phyloP scores from a whole-genome alignment of 2,797 vertebrate genomes.

The Macroramphosus scolopax region DNA sequence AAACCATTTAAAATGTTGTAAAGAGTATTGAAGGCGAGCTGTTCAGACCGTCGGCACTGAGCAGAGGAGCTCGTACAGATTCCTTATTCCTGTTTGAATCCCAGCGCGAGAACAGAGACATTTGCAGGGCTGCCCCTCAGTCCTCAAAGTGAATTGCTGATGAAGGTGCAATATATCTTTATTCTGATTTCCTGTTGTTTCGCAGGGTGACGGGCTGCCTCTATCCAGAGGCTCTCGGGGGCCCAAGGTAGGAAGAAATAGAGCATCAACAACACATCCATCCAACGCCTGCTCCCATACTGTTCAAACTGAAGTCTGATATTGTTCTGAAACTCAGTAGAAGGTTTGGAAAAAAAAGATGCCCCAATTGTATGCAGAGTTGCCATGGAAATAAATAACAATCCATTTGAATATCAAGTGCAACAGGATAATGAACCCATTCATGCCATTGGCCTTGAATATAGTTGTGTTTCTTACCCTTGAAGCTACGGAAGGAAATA shows the following conservation, averaged over 20 bases:
- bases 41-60: slow-evolving; percentile 20
- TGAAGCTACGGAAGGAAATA: slow-evolving; percentile 28
- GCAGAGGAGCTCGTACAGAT: slow-evolving; percentile 24
- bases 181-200: slow-evolving; percentile 39
- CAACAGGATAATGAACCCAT: slow-evolving; percentile 31
- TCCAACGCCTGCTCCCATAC: no score
- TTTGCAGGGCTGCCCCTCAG: slow-evolving; percentile 20
- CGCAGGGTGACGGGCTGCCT: slow-evolving; percentile 81
- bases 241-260: slow-evolving; percentile 88
- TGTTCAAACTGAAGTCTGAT: no score
- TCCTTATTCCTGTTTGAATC: slow-evolving; percentile 40
- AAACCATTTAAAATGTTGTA: slow-evolving; percentile 38
- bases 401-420: slow-evolving; percentile 9
- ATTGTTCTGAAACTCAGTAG: background rate
- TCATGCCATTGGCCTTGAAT: slow-evolving; percentile 13
- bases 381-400: slow-evolving; percentile 11
- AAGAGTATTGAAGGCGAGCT: background rate
- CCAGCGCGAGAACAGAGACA: background rate
- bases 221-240: slow-evolving; percentile 86
- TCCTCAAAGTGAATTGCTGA: slow-evolving; percentile 43
- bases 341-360: background rate
- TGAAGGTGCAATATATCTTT: slow-evolving; percentile 12
- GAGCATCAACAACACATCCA: slow-evolving; percentile 7
- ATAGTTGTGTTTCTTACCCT: slow-evolving; percentile 14
- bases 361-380: background rate